phyloP scores from a whole-genome alignment of 1,140 invertebrate genomes.

The Whitmania pigra region DNA sequence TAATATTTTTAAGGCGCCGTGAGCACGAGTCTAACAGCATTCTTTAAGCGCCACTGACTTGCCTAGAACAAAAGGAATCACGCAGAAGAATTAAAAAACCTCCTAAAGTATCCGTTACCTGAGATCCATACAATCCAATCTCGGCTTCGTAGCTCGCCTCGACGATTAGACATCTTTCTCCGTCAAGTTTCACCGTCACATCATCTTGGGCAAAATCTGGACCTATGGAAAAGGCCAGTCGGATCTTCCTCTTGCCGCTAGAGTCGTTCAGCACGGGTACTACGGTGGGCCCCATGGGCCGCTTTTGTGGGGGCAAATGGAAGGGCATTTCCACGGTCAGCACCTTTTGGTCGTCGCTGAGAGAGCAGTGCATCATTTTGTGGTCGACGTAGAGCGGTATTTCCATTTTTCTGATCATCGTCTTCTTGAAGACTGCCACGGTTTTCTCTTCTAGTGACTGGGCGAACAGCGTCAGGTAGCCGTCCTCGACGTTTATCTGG shows the following conservation, averaged over 20 bases:
- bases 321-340: constrained; percentile 26
- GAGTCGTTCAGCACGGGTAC: constrained; percentile 21
- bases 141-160: constrained; percentile 18
- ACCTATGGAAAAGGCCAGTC: constrained; percentile 19
- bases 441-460: constrained; percentile 14
- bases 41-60: too few species aligned
- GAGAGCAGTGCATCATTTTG: constrained; percentile 24
- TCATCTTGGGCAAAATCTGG: constrained; percentile 23
- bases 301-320: constrained; percentile 22
- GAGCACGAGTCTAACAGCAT: too few species aligned
- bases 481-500: constrained; percentile 22
- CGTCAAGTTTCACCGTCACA: constrained; percentile 18
- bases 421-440: constrained; percentile 24
- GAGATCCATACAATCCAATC: constrained; percentile 18
- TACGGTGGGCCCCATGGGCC: constrained; percentile 22
- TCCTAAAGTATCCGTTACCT: neutral
- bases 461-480: constrained; percentile 20
- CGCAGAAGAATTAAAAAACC: neutral
- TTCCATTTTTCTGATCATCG: constrained; percentile 23
- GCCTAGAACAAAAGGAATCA: too few species aligned
- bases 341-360: constrained; percentile 14
- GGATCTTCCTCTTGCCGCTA: constrained; percentile 21
- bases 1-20: too few species aligned
- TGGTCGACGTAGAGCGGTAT: constrained; percentile 23
- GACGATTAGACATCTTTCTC: constrained; percentile 15